A percentile compares a stretch with the other conserved stretches of the same genome.
These are phyloP conservation scores for Paramormyrops kingsleyae DNA, from an alignment of 2,113 vertebrate species.

Conservation along the genomic window DNA sequence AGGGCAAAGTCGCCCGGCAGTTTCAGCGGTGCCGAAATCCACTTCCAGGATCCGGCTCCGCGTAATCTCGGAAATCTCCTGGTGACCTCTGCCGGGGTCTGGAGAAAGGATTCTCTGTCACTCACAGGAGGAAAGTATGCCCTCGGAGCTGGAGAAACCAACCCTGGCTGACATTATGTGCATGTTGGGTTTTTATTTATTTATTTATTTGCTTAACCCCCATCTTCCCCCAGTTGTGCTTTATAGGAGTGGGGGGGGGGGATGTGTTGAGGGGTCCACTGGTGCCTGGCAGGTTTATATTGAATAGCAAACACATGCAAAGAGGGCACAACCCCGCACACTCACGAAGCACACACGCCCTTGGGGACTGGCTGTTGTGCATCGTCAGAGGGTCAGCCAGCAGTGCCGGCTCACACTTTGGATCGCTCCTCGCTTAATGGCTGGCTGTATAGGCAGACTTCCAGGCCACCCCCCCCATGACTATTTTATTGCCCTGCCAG, in stretches of 20 bases:
- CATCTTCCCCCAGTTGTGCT: background rate
- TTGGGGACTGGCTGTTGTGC: background rate
- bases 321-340: background rate
- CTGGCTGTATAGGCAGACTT: background rate
- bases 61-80: slow-evolving; percentile 1
- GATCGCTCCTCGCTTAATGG: background rate
- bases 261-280: background rate
- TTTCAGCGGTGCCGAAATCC: background rate
- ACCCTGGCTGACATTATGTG: background rate
- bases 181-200: background rate
- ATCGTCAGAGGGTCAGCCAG: background rate
- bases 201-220: background rate
- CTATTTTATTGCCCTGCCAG: background rate
- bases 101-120: background rate
- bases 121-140: background rate
- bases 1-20: background rate
- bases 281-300: background rate
- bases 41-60: background rate
- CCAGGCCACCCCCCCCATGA: background rate
- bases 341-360: background rate
- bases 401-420: background rate
- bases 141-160: background rate
- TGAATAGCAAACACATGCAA: background rate
- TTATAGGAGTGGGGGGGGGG: background rate
- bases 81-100: background rate